These are phyloP conservation scores for Chrysaora quinquecirrha DNA, from an alignment of 30 jellyfish, hydroid and myxozoan species.

Conservation along the genomic window DNA sequence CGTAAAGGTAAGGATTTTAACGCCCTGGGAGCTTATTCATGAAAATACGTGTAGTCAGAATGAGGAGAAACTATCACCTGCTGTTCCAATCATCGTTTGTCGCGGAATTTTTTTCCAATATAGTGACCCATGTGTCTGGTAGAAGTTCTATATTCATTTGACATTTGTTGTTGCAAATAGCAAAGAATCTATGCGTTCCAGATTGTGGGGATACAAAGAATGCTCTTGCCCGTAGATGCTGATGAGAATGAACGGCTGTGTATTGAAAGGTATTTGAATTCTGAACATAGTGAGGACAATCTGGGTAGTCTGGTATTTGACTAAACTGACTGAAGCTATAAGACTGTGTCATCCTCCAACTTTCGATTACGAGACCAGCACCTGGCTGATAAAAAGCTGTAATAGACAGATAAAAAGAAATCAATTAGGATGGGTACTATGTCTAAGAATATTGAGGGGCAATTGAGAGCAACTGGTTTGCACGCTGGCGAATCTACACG, in stretches of 20 bases:
- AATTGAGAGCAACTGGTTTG: too few species aligned
- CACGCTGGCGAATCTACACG: too few species aligned
- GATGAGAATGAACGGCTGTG: background rate
- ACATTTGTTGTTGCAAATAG: slow-evolving; percentile 21
- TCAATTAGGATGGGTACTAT: too few species aligned
- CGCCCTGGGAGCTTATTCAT: too few species aligned
- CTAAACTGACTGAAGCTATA: slow-evolving; percentile 16
- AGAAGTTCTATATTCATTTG: slow-evolving; percentile 7
- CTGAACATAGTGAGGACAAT: slow-evolving; percentile 27
- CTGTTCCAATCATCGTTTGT: slow-evolving; percentile 33
- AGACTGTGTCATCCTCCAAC: slow-evolving; percentile 24
- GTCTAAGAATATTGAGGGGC: too few species aligned
- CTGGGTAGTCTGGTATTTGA: slow-evolving; percentile 45
- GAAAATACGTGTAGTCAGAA: too few species aligned
- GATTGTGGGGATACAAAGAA: slow-evolving; percentile 40
- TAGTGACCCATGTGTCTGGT: slow-evolving; percentile 23
- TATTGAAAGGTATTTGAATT: slow-evolving; percentile 30
- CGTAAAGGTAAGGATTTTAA: too few species aligned
- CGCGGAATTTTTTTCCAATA: background rate
- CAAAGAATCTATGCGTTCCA: slow-evolving; percentile 45
- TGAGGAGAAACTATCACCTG: too few species aligned
- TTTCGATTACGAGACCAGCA: slow-evolving; percentile 25
- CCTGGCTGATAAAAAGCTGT: slow-evolving; percentile 47
- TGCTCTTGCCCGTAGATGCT: slow-evolving; percentile 38
- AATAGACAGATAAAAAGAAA: too few species aligned